These are phyloP conservation scores for Harlomillsia oculata DNA, from an alignment of 1,140 invertebrate species.

Conservation along the genomic window DNA sequence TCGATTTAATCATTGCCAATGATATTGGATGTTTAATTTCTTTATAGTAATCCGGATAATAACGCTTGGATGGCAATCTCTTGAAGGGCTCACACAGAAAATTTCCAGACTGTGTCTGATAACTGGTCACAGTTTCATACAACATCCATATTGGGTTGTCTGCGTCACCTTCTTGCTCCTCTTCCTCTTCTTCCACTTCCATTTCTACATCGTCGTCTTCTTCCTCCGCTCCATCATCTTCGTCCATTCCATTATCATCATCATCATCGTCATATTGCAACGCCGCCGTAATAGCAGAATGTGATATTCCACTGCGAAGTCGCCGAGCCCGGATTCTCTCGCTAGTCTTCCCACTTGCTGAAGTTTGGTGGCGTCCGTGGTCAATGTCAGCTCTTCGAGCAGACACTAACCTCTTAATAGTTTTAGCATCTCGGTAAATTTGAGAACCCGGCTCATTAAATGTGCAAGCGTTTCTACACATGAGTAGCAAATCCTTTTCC, in stretches of 20 bases:
- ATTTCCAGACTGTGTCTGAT: slow-evolving; percentile 45
- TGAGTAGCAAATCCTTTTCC: slow-evolving; percentile 79
- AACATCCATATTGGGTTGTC: slow-evolving; percentile 71
- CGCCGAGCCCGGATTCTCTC: slow-evolving; percentile 50
- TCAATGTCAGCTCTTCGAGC: slow-evolving; percentile 57
- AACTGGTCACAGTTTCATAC: slow-evolving; percentile 63
- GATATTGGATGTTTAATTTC: slow-evolving; percentile 94
- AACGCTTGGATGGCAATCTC: slow-evolving; percentile 75
- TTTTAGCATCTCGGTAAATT: slow-evolving; percentile 92
- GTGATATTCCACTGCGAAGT: slow-evolving; percentile 42
- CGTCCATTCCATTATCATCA: slow-evolving; percentile 51
- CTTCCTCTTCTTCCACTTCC: slow-evolving; percentile 37
- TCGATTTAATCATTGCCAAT: slow-evolving; percentile 80
- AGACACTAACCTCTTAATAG: slow-evolving; percentile 66
- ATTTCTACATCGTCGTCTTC: slow-evolving; percentile 43
- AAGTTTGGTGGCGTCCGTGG: slow-evolving; percentile 42
- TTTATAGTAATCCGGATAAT: slow-evolving; percentile 95
- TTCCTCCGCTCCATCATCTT: slow-evolving; percentile 52
- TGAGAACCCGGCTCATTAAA: slow-evolving; percentile 95
- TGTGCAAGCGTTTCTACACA: slow-evolving; percentile 88
- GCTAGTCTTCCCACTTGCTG: slow-evolving; percentile 44
- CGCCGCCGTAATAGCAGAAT: slow-evolving; percentile 50
- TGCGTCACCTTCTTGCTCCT: slow-evolving; percentile 35
- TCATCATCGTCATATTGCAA: slow-evolving; percentile 48
- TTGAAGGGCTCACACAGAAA: slow-evolving; percentile 22